phyloP scores from a whole-genome alignment of 2,888 invertebrate genomes.

The Melinopterus prodromus region DNA sequence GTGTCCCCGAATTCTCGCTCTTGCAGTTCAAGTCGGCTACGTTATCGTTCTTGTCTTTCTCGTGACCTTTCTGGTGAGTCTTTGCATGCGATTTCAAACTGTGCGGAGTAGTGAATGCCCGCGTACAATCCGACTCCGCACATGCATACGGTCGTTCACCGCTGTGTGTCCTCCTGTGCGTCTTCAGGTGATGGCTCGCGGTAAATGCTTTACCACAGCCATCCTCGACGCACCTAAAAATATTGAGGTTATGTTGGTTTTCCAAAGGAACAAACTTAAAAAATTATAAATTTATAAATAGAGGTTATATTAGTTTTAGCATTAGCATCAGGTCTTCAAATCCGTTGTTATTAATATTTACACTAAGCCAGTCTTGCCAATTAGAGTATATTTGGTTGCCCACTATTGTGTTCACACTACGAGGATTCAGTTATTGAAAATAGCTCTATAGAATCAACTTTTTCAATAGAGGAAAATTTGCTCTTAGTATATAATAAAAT shows the following conservation, averaged over 20 bases:
- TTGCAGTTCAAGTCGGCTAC: slow-evolving; percentile 33
- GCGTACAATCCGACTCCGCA: slow-evolving; percentile 70
- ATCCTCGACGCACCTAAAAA: slow-evolving; percentile 76
- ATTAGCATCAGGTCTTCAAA: neutral
- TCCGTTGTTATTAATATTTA: too few relatives aligned
- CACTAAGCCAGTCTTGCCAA: too few relatives aligned
- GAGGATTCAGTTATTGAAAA: too few relatives aligned
- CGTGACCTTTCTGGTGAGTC: slow-evolving; percentile 69
- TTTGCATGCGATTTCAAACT: slow-evolving; percentile 82
- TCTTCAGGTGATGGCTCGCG: slow-evolving; percentile 93
- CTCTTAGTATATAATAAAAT: neutral
- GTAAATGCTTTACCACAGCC: slow-evolving; percentile 94
- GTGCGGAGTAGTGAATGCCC: slow-evolving; percentile 85
- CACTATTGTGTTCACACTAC: too few relatives aligned
- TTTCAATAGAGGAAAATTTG: too few relatives aligned
- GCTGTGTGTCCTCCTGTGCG: slow-evolving; percentile 82
- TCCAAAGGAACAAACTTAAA: neutral
- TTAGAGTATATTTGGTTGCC: neutral
- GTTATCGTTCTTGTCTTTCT: slow-evolving; percentile 32
- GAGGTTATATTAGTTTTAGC: too few relatives aligned
- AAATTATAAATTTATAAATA: too few relatives aligned
- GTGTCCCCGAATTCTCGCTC: slow-evolving; percentile 15
- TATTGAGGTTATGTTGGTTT: slow-evolving; percentile 29
- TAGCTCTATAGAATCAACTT: too few relatives aligned
- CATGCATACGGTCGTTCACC: slow-evolving; percentile 85